phyloP scores from a whole-genome alignment of 1,140 invertebrate species.

The Hyphantria cunea region DNA sequence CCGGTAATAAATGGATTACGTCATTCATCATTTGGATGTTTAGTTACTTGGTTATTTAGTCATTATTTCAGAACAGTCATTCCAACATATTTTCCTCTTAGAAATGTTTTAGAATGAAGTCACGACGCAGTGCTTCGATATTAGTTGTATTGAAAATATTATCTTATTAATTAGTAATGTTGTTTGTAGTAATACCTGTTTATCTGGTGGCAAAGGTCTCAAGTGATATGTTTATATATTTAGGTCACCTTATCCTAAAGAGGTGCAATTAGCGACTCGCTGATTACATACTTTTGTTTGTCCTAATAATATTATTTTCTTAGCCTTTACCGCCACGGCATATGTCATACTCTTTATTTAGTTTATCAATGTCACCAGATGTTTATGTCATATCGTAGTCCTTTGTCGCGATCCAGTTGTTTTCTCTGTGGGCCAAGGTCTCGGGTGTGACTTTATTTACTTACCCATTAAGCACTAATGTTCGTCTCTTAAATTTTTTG shows the following conservation, averaged over 20 bases:
- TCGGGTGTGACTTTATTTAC: slow-evolving; percentile 56
- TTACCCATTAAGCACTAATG: slow-evolving; percentile 58
- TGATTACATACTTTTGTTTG: too few species aligned
- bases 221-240: too few species aligned
- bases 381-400: slow-evolving; percentile 8
- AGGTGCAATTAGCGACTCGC: too few species aligned
- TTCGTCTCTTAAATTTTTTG: slow-evolving; percentile 39
- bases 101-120: background rate
- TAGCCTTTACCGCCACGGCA: too few species aligned
- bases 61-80: background rate
- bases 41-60: slow-evolving; percentile 3
- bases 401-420: slow-evolving; percentile 34
- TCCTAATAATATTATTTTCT: too few species aligned
- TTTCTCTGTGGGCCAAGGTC: slow-evolving; percentile 58
- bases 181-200: too few species aligned
- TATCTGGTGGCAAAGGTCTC: too few species aligned
- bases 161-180: too few species aligned
- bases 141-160: too few species aligned
- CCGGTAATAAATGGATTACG: slow-evolving; percentile 12
- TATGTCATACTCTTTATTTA: background rate
- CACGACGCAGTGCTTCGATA: background rate
- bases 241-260: too few species aligned
- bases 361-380: slow-evolving; percentile 11
- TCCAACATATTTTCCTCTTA: background rate
- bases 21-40: slow-evolving; percentile 11